Evolutionary conservation across 2,888 invertebrate species (phyloP).

Genomic region (Cyrtodaria siliqua): DNA sequence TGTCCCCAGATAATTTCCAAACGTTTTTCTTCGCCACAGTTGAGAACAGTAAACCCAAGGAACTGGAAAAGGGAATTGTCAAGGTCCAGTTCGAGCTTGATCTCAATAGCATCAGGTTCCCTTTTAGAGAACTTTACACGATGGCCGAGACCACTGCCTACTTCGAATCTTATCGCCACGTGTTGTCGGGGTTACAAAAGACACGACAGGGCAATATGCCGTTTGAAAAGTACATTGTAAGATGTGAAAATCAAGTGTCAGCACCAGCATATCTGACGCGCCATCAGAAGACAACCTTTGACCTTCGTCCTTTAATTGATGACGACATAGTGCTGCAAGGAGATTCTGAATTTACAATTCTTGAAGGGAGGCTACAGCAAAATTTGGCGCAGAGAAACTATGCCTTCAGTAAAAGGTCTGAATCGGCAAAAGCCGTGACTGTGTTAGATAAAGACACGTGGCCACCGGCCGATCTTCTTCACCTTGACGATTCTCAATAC

Average conservation of each 20-base stretch:
- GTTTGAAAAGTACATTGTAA: constrained; percentile 69
- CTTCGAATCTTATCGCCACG: constrained; percentile 93
- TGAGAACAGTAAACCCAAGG: constrained; percentile 58
- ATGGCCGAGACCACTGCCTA: constrained; percentile 93
- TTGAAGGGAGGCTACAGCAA: too few relatives aligned
- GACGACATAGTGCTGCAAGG: background rate
- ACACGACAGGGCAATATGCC: constrained; percentile 84
- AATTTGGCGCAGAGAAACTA: too few relatives aligned
- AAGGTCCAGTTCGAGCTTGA: constrained; percentile 57
- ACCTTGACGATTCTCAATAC: constrained; percentile 80
- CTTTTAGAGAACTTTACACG: constrained; percentile 64
- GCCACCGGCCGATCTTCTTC: constrained; percentile 76
- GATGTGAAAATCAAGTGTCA: constrained; percentile 57
- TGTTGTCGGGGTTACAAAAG: constrained; percentile 90
- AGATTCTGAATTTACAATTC: background rate
- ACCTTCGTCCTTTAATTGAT: constrained; percentile 40
- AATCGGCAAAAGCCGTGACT: too few relatives aligned
- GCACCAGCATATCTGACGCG: constrained; percentile 66
- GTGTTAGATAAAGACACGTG: constrained; percentile 56
- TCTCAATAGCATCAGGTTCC: background rate
- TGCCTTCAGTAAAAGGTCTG: too few relatives aligned
- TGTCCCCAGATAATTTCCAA: constrained; percentile 90
- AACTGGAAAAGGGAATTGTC: constrained; percentile 65
- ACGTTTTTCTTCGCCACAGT: constrained; percentile 90
- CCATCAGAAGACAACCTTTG: constrained; percentile 28